Evolutionary conservation across 2,797 vertebrate species (phyloP).

Genomic region (Ambastaia sidthimunki): DNA sequence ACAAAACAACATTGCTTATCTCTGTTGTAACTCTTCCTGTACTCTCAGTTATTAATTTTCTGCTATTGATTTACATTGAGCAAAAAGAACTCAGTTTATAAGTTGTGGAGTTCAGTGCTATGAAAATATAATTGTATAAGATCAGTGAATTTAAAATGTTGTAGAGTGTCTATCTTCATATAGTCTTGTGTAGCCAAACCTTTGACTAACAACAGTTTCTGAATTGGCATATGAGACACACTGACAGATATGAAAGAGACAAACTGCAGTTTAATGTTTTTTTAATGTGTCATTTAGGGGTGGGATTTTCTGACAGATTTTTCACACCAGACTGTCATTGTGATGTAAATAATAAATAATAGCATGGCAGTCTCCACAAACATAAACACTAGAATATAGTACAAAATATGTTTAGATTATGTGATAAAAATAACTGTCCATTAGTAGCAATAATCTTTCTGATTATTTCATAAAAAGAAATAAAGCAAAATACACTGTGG

Average conservation of each 20-base stretch:
- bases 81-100: constrained; percentile 53
- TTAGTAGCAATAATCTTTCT: no score
- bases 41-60: constrained; percentile 70
- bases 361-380: no score
- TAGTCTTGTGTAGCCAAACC: neutral
- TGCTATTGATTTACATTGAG: constrained; percentile 67
- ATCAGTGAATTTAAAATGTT: neutral
- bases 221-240: neutral
- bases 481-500: no score
- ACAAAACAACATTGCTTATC: constrained; percentile 53
- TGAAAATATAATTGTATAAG: constrained; percentile 1
- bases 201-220: neutral
- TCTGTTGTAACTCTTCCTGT: constrained; percentile 61
- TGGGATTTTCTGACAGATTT: no score
- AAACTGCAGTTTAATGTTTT: neutral
- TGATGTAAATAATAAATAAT: no score
- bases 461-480: no score
- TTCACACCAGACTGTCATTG: no score
- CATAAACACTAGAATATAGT: no score
- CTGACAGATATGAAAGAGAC: neutral
- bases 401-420: no score
- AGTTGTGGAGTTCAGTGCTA: constrained; percentile 12
- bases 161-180: neutral
- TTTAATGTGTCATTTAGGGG: neutral
- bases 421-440: no score